phyloP scores from a whole-genome alignment of 2,113 vertebrate genomes.

The Tyto alba region DNA sequence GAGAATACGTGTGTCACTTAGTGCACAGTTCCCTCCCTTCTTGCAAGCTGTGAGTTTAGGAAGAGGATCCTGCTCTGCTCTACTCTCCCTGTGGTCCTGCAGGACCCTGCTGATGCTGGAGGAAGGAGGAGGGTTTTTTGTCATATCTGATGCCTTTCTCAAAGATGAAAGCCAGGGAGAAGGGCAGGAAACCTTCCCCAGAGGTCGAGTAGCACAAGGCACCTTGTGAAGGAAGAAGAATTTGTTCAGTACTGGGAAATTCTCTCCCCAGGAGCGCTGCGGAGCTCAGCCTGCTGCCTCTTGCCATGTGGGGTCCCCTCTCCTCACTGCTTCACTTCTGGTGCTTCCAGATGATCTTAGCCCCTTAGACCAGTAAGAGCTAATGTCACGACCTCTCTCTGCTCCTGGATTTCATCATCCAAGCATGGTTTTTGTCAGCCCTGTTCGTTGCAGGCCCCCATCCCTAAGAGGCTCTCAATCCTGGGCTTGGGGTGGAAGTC shows the following conservation, averaged over 20 bases:
- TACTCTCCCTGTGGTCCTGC: not conserved
- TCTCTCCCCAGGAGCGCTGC: not conserved
- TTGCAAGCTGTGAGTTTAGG: not conserved
- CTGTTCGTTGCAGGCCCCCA: not conserved
- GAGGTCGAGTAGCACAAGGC: not conserved
- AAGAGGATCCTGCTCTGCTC: not conserved
- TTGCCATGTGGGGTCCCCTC: not conserved
- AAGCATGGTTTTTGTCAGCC: not conserved
- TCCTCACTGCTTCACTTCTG: not conserved
- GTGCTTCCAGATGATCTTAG: not conserved
- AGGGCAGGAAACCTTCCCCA: not conserved
- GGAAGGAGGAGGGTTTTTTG: not conserved
- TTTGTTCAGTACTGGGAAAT: not conserved
- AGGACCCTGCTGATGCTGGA: not conserved
- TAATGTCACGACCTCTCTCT: not conserved
- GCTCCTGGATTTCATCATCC: not conserved
- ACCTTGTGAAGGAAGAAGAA: not conserved
- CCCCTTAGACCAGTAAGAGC: not conserved
- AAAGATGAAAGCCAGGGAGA: not conserved
- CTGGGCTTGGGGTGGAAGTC: not conserved
- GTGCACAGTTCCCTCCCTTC: not conserved
- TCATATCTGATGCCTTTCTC: not conserved
- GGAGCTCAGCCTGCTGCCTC: not conserved
- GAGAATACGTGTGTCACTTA: no score
- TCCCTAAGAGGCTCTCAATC: not conserved